Conservation (phyloP, 2,888 invertebrate species). For the Pristionchus japonicus region DNA sequence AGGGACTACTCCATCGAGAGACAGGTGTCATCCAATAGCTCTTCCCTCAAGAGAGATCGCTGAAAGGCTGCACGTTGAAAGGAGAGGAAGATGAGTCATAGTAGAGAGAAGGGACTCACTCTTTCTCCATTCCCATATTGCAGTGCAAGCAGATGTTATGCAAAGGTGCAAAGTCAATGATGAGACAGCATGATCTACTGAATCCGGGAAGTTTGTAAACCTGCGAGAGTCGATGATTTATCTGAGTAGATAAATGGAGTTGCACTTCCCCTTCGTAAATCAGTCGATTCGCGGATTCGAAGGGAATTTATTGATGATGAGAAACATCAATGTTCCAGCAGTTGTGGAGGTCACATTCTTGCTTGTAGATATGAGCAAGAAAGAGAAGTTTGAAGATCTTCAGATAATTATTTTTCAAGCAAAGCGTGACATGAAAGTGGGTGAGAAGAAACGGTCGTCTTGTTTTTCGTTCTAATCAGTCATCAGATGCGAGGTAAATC, state of each 20-base stretch:
- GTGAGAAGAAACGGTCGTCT: no score
- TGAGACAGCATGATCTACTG: not conserved
- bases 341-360: not conserved
- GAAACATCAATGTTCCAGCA: not conserved
- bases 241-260: not conserved
- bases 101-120: no score
- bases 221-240: not conserved
- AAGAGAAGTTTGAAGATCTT: no score
- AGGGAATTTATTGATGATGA: not conserved
- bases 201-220: not conserved
- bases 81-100: not conserved
- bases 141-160: not conserved
- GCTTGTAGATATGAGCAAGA: not conserved
- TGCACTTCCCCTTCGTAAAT: not conserved
- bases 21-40: not conserved
- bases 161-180: no score
- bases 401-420: no score
- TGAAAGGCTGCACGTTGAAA: not conserved
- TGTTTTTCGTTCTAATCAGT: no score
- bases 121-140: not conserved
- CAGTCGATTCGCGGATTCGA: not conserved
- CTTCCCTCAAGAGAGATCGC: not conserved
- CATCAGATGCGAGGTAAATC: no score
- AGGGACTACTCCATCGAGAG: not conserved
- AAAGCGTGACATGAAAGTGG: no score